These are phyloP conservation scores for Carassius carassius DNA, from an alignment of 2,113 vertebrate genomes.

Conservation along the genomic window DNA sequence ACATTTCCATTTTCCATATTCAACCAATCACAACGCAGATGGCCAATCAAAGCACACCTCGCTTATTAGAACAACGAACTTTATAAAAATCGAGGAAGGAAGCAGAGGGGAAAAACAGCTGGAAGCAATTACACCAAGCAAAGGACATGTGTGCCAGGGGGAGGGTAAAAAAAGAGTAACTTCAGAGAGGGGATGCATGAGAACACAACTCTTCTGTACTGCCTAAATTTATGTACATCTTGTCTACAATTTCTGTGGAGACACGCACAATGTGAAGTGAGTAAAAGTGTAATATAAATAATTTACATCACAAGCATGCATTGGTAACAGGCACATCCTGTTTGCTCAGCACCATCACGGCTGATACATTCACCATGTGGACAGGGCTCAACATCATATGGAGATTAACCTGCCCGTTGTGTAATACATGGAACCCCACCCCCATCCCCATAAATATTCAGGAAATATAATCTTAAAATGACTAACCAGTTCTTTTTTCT, in stretches of 20 bases:
- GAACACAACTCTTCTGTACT: neutral
- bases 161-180: slow-evolving; percentile 18
- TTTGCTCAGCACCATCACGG: slow-evolving; percentile 1
- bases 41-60: too few species aligned
- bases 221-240: neutral
- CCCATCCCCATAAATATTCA: too few species aligned
- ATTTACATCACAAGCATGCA: neutral
- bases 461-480: neutral
- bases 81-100: too few species aligned
- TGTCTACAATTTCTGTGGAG: neutral
- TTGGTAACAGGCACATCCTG: neutral
- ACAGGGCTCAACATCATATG: neutral
- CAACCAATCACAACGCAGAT: too few species aligned
- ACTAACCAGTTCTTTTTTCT: neutral
- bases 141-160: slow-evolving; percentile 59
- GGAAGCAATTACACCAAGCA: slow-evolving; percentile 61
- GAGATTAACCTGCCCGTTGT: neutral
- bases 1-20: too few species aligned
- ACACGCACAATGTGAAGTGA: neutral
- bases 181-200: neutral
- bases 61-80: too few species aligned
- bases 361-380: neutral
- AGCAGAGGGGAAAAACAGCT: slow-evolving; percentile 18
- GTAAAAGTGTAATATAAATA: neutral
- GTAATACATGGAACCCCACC: neutral